Evolutionary conservation across 2,888 invertebrate genomes (phyloP), one percentile per base, ranked within the genome.

Genomic region (Tromatobia lineatoria): DNA sequence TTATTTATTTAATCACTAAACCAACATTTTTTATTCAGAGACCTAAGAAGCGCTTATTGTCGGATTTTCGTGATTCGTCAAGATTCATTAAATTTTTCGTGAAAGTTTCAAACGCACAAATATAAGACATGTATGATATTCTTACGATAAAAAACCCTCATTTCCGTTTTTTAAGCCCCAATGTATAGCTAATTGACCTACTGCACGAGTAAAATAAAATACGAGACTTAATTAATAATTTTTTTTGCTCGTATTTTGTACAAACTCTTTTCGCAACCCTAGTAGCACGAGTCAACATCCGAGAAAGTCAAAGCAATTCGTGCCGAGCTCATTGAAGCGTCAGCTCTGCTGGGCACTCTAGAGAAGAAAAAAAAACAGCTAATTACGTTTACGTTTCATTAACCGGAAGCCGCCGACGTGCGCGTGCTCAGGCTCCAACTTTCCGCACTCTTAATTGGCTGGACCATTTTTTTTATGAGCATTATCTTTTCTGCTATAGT

Each of bases 301-400:
- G 50, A 47, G 57, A 45, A 73, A 73, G 73, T 73, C 71, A 71
- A 71, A 71, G 66, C 50, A 64, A 79, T 71, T 79, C 52, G 50
- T 61, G 61, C 71, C 15, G 71, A 45, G 54, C 67, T 77, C 23
- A 69, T 25, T 57, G 38, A n/a, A 10, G 38, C 61, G 69, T 18
- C 69, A 57, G 71, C 42, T n/a, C 42, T 1, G 29, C 25, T 42
- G 1, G 11, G 64, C 42, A 38, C 64, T 38, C 64, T 15, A 11
- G 7, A n/a, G 61, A 61, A 34, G 61, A 8, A 80, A 76, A 77
- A n/a, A 69, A 73, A 77, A 59, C 61, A 61, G 77, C 69, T 84
- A 84, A 84, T 84, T 80, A 74, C 84, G 81, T 84, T 80, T 84
- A 81, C 84, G 64, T 84, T 84, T 81, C 77, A 84, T 84, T 84